phyloP scores from a whole-genome alignment of 1,140 invertebrate genomes.

The Daktulosphaira vitifoliae region DNA sequence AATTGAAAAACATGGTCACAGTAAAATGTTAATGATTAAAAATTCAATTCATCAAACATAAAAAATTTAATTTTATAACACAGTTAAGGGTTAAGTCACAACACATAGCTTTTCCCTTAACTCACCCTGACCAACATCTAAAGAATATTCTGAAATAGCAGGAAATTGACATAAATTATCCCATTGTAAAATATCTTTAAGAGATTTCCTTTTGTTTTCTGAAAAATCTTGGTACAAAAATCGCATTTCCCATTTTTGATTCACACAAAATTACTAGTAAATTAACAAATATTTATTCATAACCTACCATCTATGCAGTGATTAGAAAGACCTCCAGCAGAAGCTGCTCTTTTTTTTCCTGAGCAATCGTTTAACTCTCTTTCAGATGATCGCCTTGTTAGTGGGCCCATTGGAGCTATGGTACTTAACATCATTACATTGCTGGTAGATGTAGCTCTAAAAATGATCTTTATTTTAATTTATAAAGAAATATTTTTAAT shows the following conservation, averaged over 20 bases:
- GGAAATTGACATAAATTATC: slow-evolving; percentile 11
- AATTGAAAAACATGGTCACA: too few relatives aligned
- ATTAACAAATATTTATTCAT: too few relatives aligned
- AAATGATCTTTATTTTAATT: slow-evolving; percentile 37
- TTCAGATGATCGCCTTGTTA: slow-evolving; percentile 71
- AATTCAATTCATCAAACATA: too few relatives aligned
- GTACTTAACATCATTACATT: slow-evolving; percentile 56
- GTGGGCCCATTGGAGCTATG: slow-evolving; percentile 49
- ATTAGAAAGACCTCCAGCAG: slow-evolving; percentile 53
- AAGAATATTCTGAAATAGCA: slow-evolving; percentile 20
- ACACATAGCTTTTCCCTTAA: background rate
- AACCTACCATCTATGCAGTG: slow-evolving; percentile 20
- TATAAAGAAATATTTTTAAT: too few relatives aligned
- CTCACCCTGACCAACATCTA: slow-evolving; percentile 18
- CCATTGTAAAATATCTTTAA: slow-evolving; percentile 7
- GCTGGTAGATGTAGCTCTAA: slow-evolving; percentile 72
- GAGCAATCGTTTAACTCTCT: slow-evolving; percentile 62
- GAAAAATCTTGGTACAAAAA: slow-evolving; percentile 16
- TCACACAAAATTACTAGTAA: too few relatives aligned
- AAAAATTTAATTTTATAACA: too few relatives aligned
- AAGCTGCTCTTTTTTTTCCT: slow-evolving; percentile 71
- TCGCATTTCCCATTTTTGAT: background rate
- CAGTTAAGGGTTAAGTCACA: too few relatives aligned
- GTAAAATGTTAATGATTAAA: too few relatives aligned
- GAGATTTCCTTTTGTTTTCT: slow-evolving; percentile 15